Evolutionary conservation across 2,888 invertebrate species (phyloP).

Genomic region (Alloscopus bannaensis): DNA sequence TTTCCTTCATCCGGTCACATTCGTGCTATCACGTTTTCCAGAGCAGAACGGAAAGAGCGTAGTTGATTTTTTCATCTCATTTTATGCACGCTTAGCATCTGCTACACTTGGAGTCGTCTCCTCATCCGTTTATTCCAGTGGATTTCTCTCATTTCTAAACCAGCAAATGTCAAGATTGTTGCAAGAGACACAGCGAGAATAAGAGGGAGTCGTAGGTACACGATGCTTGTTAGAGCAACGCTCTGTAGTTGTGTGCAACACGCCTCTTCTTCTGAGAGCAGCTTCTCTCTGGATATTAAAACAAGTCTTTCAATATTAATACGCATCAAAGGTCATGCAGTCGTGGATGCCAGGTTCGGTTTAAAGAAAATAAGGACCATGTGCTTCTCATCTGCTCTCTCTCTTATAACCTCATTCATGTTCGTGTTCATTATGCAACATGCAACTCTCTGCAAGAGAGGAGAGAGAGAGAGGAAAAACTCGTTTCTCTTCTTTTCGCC

Average conservation of each 20-base stretch:
- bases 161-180: no score
- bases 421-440: neutral
- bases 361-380: slow-evolving; percentile 4
- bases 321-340: slow-evolving; percentile 43
- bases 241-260: no score
- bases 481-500: neutral
- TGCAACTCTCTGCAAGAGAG: slow-evolving; percentile 10
- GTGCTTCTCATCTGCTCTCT: slow-evolving; percentile 14
- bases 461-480: no score
- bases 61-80: slow-evolving; percentile 1
- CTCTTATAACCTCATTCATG: neutral
- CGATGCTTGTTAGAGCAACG: no score
- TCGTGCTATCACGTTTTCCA: slow-evolving; percentile 13
- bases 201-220: no score
- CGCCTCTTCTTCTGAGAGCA: no score
- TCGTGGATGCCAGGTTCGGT: neutral
- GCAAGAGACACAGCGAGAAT: no score
- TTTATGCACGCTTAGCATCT: neutral
- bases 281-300: no score
- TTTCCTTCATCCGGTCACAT: slow-evolving; percentile 8
- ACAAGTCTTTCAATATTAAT: no score
- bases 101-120: no score
- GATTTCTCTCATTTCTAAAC: no score
- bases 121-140: no score
- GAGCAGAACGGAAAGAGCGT: neutral